A percentile compares a stretch with the other conserved stretches of the same genome.
Conservation (phyloP, 2,888 invertebrate species). For the Tipula helvola region DNA sequence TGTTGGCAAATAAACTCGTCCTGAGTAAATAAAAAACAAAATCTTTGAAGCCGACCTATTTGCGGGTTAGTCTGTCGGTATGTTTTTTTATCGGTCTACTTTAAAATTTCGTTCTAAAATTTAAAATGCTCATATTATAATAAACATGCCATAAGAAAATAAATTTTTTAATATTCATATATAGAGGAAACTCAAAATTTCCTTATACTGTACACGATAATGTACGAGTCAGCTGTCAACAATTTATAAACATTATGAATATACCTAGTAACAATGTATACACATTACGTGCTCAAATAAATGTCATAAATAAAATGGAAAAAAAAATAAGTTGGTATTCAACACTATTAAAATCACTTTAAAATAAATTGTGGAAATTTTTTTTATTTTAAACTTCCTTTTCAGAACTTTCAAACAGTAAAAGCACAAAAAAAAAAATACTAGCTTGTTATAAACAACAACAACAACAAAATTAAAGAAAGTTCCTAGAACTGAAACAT, state of each 20-base stretch:
- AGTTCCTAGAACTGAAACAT: background rate
- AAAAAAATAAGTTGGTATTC: background rate
- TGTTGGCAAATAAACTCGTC: too few species aligned
- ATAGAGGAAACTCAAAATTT: background rate
- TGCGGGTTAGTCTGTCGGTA: too few species aligned
- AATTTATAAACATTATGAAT: background rate
- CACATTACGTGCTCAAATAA: background rate
- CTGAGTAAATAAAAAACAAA: too few species aligned
- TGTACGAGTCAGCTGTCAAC: background rate
- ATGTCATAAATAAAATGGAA: background rate
- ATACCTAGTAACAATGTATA: background rate
- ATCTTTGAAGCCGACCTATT: too few species aligned
- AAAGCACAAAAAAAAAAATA: background rate
- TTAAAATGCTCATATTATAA: too few species aligned
- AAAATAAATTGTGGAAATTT: background rate
- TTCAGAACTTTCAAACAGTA: background rate
- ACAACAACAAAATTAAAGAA: background rate
- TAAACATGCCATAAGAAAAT: too few species aligned
- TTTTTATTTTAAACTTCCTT: background rate
- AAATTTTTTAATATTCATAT: background rate
- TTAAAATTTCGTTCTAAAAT: too few species aligned
- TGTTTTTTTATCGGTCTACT: too few species aligned
- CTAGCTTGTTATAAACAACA: background rate
- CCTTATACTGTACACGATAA: background rate
- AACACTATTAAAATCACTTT: background rate